Evolutionary conservation across 2,113 vertebrate genomes (phyloP), one percentile per base, ranked within the genome.

Genomic region (Talpa occidentalis): DNA sequence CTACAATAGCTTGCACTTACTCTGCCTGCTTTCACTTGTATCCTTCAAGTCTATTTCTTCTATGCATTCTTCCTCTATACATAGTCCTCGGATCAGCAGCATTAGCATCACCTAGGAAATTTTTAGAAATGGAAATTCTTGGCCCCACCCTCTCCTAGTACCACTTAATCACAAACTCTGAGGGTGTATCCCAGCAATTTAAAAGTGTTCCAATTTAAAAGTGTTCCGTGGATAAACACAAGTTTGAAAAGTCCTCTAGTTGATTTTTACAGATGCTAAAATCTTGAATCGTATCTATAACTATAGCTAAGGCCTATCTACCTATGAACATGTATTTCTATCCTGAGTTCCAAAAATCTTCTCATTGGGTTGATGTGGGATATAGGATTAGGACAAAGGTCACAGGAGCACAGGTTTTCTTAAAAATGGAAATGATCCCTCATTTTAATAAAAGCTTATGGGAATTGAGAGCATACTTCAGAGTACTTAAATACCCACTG

Each of bases 351-450:
- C 67, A 56, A 80, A 89, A 10, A 42, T 32, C 3, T 78, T 47
- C 35, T 86, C 32, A 80, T 40, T 62, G 35, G 40, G 37, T 54
- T 74, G 62, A 49, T 64, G 32, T 73, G 49, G 19, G 56, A 49
- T 69, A 28, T 62, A 42, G 24, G 88, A 64, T 79, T 87, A 90
- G 17, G 24, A 80, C 35, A 76, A 95, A 81, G 32, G 28, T 64
- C 26, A 54, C 4, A 44, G 28, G 16, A 67, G 54, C 52, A 64
- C 28, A 66, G 30, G 49, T 70, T 64, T 84, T 22, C 47, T 88
- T 90, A 76, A 92, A 81, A 89, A 59, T 77, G 19, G 14, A 72
- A 89, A 85, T 76, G 10, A 87, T n/a, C 24, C 49, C 83, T 60
- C 49, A 87, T 16, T 12, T 19, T 88, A 60, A 85, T 42, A 64